phyloP scores from a whole-genome alignment of 2,797 vertebrate species.

The Sebastes variabilis region DNA sequence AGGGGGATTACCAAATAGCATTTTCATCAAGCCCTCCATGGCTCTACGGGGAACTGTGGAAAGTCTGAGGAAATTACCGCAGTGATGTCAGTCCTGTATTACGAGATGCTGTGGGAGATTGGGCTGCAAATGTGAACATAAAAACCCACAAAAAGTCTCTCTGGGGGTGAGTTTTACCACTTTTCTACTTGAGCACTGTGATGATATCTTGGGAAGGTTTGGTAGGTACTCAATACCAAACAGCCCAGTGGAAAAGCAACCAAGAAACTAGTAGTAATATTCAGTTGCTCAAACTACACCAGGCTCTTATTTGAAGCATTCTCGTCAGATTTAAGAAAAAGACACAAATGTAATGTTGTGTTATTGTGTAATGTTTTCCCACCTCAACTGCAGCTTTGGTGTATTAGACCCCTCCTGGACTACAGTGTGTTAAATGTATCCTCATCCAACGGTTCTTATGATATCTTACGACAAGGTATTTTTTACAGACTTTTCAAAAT shows the following conservation, averaged over 20 bases:
- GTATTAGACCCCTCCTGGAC: background rate
- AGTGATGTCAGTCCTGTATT: conserved; percentile 21
- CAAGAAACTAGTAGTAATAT: background rate
- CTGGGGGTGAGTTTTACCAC: background rate
- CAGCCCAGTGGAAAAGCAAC: background rate
- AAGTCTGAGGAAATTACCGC: conserved; percentile 24
- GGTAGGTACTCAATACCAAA: background rate
- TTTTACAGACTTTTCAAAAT: background rate
- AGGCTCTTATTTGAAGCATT: background rate
- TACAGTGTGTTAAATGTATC: too few relatives aligned
- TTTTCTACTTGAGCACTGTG: background rate
- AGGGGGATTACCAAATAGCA: conserved; percentile 29
- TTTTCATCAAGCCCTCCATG: conserved; percentile 36
- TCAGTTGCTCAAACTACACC: background rate
- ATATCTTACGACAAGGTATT: too few relatives aligned
- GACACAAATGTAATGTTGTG: background rate
- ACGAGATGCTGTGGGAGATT: conserved; percentile 8
- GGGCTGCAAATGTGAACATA: background rate
- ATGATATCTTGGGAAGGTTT: background rate
- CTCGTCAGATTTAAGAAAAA: background rate
- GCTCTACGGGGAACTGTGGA: conserved; percentile 26
- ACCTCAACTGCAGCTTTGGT: background rate
- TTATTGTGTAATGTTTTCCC: background rate
- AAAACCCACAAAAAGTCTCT: background rate
- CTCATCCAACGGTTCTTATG: too few relatives aligned